Base-by-base conservation (phyloP, 53 echinoderm and acorn worm genomes). In the Paelopatides confundens region DNA sequence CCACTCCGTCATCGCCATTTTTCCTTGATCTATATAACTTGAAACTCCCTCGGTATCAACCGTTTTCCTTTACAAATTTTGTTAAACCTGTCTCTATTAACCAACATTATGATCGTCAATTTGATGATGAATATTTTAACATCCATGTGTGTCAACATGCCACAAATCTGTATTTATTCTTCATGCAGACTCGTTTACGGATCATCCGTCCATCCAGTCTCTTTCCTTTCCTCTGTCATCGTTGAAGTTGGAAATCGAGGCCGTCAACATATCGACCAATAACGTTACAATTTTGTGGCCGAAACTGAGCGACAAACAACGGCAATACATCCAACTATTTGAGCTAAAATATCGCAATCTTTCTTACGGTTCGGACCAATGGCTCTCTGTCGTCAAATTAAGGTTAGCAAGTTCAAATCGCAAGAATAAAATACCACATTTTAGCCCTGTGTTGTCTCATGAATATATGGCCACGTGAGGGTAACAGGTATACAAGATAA, bases 271-370 rank as follows among this genome's bases (percentile, higher is more conserved):
- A 27, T 90, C 93, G 11, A 88, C 92, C 11, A 82, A 85, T 31
- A 88, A 92, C 48, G 95, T 92, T 1, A 93, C 92, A 6, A 94
- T 97, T 35, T 52, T 85, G 24, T 95, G 98, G 98, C 93, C 98
- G 4, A 76, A 85, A 12, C 82, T 97, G 64, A 95, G 92, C 0
- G 98, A 97, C 85, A 35, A 95, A 65, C 98, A 97, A 76, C 88
- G 98, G 29, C 91, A 91, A 58, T 97, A 95, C 74, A 95, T 97
- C 74, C 48, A 88, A 2, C 90, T 82, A 38, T 89, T 97, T 63
- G 71, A 89, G 13, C 78, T 97, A 18, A 93, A 92, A 63, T 95
- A 97, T 91, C 90, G 92, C 71, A 91, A 93, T 35, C 68, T 97
- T 11, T 81, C 92, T 4, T 93, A 93, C 28, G 94, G 92, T 34